These are phyloP conservation scores for Zaprionus ornatus DNA, from an alignment of 1,140 invertebrate genomes.

Conservation along the genomic window DNA sequence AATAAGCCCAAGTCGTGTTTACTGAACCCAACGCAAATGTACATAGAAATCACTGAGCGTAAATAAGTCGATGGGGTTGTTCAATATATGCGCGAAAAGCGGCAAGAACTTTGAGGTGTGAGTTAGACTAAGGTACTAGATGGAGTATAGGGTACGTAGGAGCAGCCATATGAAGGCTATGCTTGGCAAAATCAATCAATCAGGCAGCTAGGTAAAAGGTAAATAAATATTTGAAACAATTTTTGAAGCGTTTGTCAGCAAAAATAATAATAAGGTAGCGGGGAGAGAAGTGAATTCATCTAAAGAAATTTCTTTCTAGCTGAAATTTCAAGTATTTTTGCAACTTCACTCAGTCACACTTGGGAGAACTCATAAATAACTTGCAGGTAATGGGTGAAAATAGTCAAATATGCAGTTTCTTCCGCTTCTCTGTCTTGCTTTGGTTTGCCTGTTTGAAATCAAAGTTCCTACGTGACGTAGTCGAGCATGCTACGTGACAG, in stretches of 20 bases:
- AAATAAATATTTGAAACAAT: constrained; percentile 31
- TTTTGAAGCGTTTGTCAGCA: constrained; percentile 8
- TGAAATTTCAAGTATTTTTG: neutral
- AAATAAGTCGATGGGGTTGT: constrained; percentile 31
- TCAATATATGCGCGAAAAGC: constrained; percentile 15
- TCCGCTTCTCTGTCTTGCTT: neutral
- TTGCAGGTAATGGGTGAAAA: neutral
- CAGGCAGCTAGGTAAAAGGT: constrained; percentile 19
- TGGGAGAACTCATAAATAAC: neutral
- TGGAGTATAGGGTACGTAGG: neutral
- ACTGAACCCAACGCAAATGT: constrained; percentile 36
- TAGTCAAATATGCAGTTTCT: constrained; percentile 14
- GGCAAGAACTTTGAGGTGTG: neutral
- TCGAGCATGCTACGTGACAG: constrained; percentile 1
- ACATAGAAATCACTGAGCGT: constrained; percentile 34
- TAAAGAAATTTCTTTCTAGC: neutral
- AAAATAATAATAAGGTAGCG: neutral
- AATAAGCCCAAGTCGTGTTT: constrained; percentile 26
- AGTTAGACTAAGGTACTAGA: neutral
- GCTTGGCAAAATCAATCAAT: constrained; percentile 28
- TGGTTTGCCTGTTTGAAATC: constrained; percentile 22
- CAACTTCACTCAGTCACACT: neutral
- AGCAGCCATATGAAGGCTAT: neutral
- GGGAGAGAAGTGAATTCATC: neutral
- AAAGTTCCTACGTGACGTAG: constrained; percentile 35